Conservation (phyloP, 2,113 vertebrate species). For the Rhombomys opimus region DNA sequence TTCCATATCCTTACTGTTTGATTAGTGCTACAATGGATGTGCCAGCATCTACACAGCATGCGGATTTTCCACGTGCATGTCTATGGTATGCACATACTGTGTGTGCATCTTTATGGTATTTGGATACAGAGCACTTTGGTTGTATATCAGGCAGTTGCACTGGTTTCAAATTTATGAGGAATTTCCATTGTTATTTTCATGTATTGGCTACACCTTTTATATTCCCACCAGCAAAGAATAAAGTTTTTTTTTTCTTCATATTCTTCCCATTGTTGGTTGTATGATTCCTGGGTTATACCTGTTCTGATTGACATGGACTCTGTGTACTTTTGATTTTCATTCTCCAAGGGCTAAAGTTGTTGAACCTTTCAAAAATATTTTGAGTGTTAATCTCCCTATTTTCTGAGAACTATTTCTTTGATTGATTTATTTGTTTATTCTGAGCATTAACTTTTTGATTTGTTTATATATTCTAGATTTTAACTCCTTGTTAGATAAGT, state of each 20-base stretch:
- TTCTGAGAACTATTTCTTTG: not conserved
- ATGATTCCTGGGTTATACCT: not conserved
- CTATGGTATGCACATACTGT: too few species aligned
- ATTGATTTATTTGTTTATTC: not conserved
- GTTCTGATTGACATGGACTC: not conserved
- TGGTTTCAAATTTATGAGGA: not conserved
- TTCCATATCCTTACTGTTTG: not conserved
- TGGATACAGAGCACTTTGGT: not conserved
- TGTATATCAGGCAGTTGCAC: not conserved
- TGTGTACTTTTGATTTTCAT: not conserved
- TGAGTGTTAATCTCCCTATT: not conserved
- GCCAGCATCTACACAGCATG: not conserved
- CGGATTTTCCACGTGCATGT: not conserved
- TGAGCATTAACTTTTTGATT: not conserved
- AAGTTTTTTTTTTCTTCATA: not conserved
- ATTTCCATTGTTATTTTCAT: not conserved
- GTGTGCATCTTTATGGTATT: too few species aligned
- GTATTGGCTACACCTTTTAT: not conserved
- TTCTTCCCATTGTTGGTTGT: not conserved
- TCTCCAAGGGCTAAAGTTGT: not conserved
- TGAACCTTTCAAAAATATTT: not conserved
- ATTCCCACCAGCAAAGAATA: not conserved
- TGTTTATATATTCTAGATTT: not conserved
- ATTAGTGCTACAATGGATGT: not conserved
- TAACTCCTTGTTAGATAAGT: not conserved